Percentiles rank a stretch among this genome's conserved stretches.
Conservation (phyloP, 2,113 vertebrate genomes). For the Gallinago undulata region DNA sequence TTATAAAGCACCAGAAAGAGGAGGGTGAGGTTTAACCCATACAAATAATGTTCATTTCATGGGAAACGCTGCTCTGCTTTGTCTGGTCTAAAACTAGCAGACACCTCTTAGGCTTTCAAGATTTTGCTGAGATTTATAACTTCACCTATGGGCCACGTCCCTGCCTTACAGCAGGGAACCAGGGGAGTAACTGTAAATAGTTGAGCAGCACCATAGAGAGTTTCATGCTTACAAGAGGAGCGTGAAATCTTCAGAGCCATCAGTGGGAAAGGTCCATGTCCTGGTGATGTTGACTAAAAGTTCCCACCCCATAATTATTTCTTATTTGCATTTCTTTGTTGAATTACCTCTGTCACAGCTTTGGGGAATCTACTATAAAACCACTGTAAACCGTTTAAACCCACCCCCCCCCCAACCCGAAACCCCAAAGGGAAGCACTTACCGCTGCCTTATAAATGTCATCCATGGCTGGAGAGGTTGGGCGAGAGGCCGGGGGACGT, state of each 20-base stretch:
- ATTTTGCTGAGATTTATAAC: neutral
- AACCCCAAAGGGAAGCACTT: constrained; percentile 32
- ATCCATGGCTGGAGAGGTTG: constrained; percentile 73
- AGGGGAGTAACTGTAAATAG: neutral
- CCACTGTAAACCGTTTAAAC: accelerated
- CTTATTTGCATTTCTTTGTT: neutral
- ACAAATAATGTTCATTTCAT: neutral
- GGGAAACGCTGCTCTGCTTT: neutral
- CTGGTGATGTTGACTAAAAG: neutral
- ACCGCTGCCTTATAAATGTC: constrained; percentile 88
- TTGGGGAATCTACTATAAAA: neutral
- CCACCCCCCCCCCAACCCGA: accelerated
- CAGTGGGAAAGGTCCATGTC: neutral
- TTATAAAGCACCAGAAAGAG: neutral
- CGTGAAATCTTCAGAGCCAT: neutral
- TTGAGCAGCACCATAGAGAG: neutral
- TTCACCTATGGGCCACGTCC: neutral
- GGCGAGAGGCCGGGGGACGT: neutral
- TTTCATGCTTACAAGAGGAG: neutral
- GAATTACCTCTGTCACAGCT: neutral
- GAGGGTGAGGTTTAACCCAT: neutral
- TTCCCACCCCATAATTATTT: neutral
- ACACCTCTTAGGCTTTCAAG: neutral
- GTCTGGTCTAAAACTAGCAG: neutral
- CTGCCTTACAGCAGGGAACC: neutral